These are phyloP conservation scores for Dendrocincla fuliginosa DNA, from an alignment of 2,797 vertebrate genomes.

Conservation along the genomic window DNA sequence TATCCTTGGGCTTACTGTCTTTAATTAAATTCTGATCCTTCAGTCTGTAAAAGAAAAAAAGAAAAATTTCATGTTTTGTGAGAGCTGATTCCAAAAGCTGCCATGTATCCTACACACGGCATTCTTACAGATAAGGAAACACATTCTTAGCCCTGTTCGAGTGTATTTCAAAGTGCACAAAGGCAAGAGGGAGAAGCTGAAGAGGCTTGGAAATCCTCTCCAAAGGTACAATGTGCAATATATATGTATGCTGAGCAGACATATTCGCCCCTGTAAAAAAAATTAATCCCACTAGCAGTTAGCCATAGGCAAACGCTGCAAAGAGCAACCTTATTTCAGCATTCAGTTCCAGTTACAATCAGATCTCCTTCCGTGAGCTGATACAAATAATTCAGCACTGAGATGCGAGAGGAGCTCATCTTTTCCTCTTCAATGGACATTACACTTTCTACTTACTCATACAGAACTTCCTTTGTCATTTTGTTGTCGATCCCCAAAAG, in stretches of 20 bases:
- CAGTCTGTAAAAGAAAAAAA: slow-evolving; percentile 67
- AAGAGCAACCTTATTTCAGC: background rate
- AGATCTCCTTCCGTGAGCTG: background rate
- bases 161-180: background rate
- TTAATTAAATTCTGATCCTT: slow-evolving; percentile 85
- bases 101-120: background rate
- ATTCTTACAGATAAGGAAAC: background rate
- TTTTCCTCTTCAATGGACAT: background rate
- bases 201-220: background rate
- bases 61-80: background rate
- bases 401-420: background rate
- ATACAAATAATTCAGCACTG: background rate
- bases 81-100: background rate
- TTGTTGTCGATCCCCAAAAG: background rate
- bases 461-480: background rate
- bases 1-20: slow-evolving; percentile 85
- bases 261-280: background rate
- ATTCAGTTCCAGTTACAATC: background rate
- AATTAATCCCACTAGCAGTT: background rate
- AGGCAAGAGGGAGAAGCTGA: background rate
- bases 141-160: background rate
- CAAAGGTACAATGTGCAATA: background rate
- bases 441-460: background rate
- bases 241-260: background rate
- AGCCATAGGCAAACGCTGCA: background rate